Evolutionary conservation across 2,888 invertebrate species (phyloP).

Genomic region (Cerastoderma edule): DNA sequence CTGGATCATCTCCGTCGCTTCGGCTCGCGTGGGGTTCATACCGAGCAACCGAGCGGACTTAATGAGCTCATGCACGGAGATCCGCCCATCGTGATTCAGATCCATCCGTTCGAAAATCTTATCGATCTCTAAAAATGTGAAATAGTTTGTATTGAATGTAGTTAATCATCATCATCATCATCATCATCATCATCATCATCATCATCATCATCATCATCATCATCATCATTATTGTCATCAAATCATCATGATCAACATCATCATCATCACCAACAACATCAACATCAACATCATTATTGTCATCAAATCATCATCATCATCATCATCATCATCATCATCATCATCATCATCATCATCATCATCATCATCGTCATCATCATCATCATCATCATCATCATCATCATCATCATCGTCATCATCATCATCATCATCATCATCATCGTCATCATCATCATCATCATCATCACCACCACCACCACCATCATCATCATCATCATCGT

Average conservation of each 20-base stretch:
- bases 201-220: constrained; percentile 1
- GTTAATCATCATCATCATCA: not conserved
- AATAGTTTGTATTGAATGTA: not conserved
- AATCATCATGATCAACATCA: not conserved
- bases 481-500: not conserved
- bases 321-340: constrained; percentile 1
- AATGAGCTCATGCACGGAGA: constrained; percentile 46
- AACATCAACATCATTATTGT: not conserved
- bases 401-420: not conserved
- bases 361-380: not conserved
- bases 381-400: constrained; percentile 1
- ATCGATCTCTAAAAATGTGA: constrained; percentile 41
- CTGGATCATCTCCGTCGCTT: constrained; percentile 52
- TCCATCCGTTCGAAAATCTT: constrained; percentile 51
- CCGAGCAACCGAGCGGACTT: constrained; percentile 46
- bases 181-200: constrained; percentile 1
- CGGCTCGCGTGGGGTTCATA: constrained; percentile 43
- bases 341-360: constrained; percentile 1
- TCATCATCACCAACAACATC: not conserved
- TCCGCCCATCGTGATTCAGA: constrained; percentile 53
- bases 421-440: constrained; percentile 1
- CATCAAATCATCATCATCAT: not conserved
- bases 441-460: not conserved
- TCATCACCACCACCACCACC: not conserved
- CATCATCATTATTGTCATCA: not conserved